Conservation (phyloP, 2,113 vertebrate species). For the Xyliphius kryptos region DNA sequence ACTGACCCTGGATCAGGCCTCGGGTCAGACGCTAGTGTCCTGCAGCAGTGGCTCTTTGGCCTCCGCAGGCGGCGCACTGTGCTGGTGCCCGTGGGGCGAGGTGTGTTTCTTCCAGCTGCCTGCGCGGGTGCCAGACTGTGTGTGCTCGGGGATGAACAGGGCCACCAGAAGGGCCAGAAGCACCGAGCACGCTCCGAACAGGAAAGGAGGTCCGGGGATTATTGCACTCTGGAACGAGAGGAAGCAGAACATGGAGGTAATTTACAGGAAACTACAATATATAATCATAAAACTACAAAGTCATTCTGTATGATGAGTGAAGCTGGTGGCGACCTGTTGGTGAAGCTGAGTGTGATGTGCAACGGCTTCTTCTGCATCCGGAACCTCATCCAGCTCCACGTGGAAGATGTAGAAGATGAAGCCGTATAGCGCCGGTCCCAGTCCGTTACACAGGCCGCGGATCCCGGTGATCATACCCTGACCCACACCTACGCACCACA, state of each 20-base stretch:
- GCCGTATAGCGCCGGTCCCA: constrained; percentile 81
- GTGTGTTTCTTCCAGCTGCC: constrained; percentile 81
- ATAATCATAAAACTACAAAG: background rate
- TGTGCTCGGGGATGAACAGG: constrained; percentile 83
- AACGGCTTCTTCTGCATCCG: constrained; percentile 52
- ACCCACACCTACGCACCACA: constrained; percentile 67
- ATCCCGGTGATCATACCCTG: constrained; percentile 87
- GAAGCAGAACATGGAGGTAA: background rate
- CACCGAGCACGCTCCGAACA: constrained; percentile 79
- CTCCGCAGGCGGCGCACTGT: constrained; percentile 74
- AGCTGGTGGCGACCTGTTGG: constrained; percentile 33
- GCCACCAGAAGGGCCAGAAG: constrained; percentile 80
- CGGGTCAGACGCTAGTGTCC: constrained; percentile 78
- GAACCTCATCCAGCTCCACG: constrained; percentile 74
- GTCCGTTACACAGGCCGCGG: constrained; percentile 78
- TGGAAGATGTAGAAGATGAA: constrained; percentile 89
- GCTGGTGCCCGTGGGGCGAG: constrained; percentile 70
- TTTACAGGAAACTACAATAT: background rate
- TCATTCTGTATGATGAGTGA: background rate
- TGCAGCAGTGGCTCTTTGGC: constrained; percentile 83
- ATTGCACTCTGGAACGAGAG: constrained; percentile 67
- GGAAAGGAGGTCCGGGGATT: constrained; percentile 78
- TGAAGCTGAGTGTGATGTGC: constrained; percentile 59
- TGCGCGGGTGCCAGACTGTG: constrained; percentile 63
- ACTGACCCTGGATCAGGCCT: background rate